These are phyloP conservation scores for Mythimna lalbum DNA, from an alignment of 2,888 invertebrate species.

Conservation along the genomic window DNA sequence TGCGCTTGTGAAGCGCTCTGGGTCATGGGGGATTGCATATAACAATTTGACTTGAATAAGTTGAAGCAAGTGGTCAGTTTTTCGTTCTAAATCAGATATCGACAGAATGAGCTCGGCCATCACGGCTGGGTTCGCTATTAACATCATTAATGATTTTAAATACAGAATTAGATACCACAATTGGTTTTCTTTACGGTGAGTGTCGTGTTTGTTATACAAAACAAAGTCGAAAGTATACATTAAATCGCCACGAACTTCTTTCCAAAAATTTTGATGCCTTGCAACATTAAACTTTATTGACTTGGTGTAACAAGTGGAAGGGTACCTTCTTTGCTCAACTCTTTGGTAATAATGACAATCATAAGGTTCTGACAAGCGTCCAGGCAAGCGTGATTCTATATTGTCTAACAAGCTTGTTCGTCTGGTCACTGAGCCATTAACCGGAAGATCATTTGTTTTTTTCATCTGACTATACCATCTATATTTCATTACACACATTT, in stretches of 20 bases:
- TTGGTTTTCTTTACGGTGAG: not conserved
- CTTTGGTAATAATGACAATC: not conserved
- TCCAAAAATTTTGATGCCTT: not conserved
- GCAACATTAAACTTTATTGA: not conserved
- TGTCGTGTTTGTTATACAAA: not conserved
- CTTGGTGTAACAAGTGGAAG: not conserved
- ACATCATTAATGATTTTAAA: not conserved
- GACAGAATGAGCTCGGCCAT: not conserved
- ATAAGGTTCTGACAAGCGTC: too few relatives aligned
- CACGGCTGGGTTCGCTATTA: not conserved
- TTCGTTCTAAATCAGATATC: too few relatives aligned
- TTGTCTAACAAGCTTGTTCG: not conserved
- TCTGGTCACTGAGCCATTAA: not conserved
- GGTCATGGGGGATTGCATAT: too few relatives aligned
- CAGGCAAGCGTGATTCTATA: not conserved
- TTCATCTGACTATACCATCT: not conserved
- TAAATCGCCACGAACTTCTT: not conserved
- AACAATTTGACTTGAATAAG: too few relatives aligned
- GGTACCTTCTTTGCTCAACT: not conserved
- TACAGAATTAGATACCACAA: not conserved
- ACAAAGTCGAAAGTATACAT: not conserved
- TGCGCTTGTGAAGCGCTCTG: accelerated
- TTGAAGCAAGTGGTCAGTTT: too few relatives aligned
- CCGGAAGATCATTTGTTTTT: not conserved
- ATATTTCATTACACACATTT: not conserved